Conservation (phyloP, 1,140 invertebrate genomes). For the Magallana angulata region DNA sequence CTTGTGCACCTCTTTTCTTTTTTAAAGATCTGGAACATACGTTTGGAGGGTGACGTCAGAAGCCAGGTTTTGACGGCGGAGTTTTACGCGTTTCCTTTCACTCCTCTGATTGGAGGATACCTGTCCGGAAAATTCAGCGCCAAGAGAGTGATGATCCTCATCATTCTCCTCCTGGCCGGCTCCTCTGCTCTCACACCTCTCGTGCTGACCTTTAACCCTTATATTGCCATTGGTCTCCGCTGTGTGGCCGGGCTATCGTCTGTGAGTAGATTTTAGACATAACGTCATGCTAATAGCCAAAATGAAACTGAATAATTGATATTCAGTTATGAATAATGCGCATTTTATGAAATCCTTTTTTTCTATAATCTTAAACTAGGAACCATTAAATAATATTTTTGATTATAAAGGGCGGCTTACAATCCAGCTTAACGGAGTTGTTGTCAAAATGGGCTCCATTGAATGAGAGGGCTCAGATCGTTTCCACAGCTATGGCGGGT, state of each 20-base stretch:
- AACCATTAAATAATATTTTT: background rate
- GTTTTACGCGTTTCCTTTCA: constrained; percentile 87
- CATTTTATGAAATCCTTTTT: no score
- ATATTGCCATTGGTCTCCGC: constrained; percentile 54
- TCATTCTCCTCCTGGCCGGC: constrained; percentile 45
- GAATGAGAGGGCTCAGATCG: constrained; percentile 70
- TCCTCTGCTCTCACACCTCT: constrained; percentile 55
- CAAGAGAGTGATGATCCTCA: constrained; percentile 67
- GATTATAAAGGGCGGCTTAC: constrained; percentile 80
- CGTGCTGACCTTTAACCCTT: constrained; percentile 40
- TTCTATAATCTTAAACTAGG: no score
- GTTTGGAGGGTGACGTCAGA: constrained; percentile 87
- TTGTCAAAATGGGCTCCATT: constrained; percentile 76
- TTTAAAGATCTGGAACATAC: constrained; percentile 72
- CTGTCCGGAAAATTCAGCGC: constrained; percentile 82
- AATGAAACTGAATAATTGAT: no score
- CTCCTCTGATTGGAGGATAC: constrained; percentile 88
- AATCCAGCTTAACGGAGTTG: constrained; percentile 68
- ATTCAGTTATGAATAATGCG: no score
- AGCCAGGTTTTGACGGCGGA: constrained; percentile 91
- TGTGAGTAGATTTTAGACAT: constrained; percentile 47
- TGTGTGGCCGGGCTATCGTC: constrained; percentile 53
- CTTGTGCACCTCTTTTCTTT: background rate
- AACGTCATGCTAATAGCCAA: no score
- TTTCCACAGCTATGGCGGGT: constrained; percentile 73